Evolutionary conservation across 2,797 vertebrate species (phyloP), one percentile per base, ranked within the genome.

Genomic region (Smutsia gigantea): DNA sequence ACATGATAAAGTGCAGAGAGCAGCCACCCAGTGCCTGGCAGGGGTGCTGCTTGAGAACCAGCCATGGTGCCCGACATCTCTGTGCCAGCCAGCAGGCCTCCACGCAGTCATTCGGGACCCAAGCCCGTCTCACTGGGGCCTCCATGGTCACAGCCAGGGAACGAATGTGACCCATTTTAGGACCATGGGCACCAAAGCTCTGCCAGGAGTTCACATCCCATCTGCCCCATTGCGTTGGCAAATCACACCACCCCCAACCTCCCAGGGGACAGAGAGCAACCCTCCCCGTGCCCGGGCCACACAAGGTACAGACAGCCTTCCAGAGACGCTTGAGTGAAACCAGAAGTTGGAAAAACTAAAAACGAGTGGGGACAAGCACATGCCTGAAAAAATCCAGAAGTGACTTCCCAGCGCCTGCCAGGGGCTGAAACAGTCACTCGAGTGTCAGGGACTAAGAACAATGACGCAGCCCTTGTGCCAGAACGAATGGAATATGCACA

Each of bases 11-110:
- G 17, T 1, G 4, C 14, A 1, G 51, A 46, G 21, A 17, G 53
- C 39, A 18, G 21, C 37, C 0, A 23, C 19, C 39, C 23, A 2
- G 11, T 0, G 0, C 29, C 0, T 0, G 5, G 68, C 4, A 7
- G 37, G 51, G 11, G 11, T 14, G 14, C 7, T 14, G 59, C 39
- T 25, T 1, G 1, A 4, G 85, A 15, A 34, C 14, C 0, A 0
- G 1, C 21, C 8, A 0, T 4, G 71, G 69, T 14, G 4, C 37
- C 29, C 21, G 2, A 29, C 29, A 14, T 29, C 53, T 87, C 53
- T 0, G 46, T 21, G 5, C 68, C 84, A 34, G 37, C 29, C 13
- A 4, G 53, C 8, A 0, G 59, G 59, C 59, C 59, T 27, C 5
- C 3, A 29, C 9, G 2, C 15, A 5, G 66, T 29, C 51, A 1